Base-by-base conservation (phyloP, 2,797 vertebrate species). In the Hypotaenidia okinawae region DNA sequence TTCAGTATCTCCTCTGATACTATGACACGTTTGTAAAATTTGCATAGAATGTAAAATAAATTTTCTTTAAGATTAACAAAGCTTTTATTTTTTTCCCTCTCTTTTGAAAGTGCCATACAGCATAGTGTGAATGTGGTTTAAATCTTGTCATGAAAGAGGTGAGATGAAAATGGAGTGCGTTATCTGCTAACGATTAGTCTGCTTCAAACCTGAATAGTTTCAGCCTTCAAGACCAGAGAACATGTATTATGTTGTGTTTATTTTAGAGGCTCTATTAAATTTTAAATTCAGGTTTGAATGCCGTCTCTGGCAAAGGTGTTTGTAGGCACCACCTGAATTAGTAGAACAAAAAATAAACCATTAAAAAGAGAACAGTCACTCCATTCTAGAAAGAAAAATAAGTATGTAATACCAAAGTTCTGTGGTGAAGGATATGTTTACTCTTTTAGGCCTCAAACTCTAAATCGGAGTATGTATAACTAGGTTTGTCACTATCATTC, bases 21-120 rank as follows among this genome's bases (percentile, higher is more conserved):
- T 82, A 61, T 92, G 74, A 78, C 84, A 88, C 27, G 7, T 79
- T 95, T 95, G 66, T 82, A 94, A 93, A 76, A 92, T 93, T 96
- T 89, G 41, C 77, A 86, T 74, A 49, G 85, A 91, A 89, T 79
- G 66, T 93, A 87, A 95, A 93, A 86, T 92, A 73, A 76, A 82
- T 79, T 89, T 75, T 67, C 51, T 83, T 55, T 59, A 87, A 51
- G 51, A 88, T 93, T 85, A 91, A 32, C 70, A 88, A 79, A 61
- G 16, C 8, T 66, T 90, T 82, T 66, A 21, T 61, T 61, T 51
- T 82, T 57, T 18, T 18, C 43, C 41, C 35, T 33, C 18, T 79
- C 10, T 51, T 62, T 73, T 73, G 63, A 63, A 96, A 93, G 15
- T 75, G 49, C 67, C 30, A 0, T 91, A 19, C n/a, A 52, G 28